A percentile compares a stretch with the other conserved stretches of the same genome.
Evolutionary conservation across 2,888 invertebrate species (phyloP).

Genomic region (Odontocolon sp.): DNA sequence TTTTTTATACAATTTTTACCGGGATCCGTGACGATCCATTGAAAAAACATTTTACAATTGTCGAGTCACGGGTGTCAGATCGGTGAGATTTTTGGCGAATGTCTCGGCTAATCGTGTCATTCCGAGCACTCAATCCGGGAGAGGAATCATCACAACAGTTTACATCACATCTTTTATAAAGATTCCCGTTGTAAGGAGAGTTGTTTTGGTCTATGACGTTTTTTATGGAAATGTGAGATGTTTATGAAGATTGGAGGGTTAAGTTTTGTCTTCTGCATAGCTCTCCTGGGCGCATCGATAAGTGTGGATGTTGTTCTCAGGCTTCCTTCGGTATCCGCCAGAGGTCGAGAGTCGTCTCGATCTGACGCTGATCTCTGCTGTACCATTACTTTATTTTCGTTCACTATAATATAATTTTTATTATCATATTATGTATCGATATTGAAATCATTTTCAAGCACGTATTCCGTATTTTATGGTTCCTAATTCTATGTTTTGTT

Average conservation of each 20-base stretch:
- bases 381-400: neutral
- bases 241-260: slow-evolving; percentile 67
- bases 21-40: neutral
- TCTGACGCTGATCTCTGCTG: neutral
- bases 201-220: neutral
- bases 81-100: neutral
- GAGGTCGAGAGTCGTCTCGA: slow-evolving; percentile 61
- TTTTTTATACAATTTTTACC: neutral
- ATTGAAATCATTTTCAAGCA: neutral
- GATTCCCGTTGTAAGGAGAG: neutral
- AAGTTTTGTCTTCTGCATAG: slow-evolving; percentile 66
- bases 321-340: slow-evolving; percentile 37
- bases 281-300: slow-evolving; percentile 58
- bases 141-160: neutral
- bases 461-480: too few species aligned
- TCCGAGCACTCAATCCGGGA: neutral
- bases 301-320: slow-evolving; percentile 39
- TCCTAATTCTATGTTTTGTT: too few species aligned
- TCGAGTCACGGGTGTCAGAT: neutral
- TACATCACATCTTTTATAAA: neutral
- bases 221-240: slow-evolving; percentile 50
- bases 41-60: neutral
- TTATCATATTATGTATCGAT: neutral
- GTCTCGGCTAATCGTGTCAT: neutral
- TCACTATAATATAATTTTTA: neutral